phyloP scores from a whole-genome alignment of 2,888 invertebrate genomes.

The Tetragnatha montana region DNA sequence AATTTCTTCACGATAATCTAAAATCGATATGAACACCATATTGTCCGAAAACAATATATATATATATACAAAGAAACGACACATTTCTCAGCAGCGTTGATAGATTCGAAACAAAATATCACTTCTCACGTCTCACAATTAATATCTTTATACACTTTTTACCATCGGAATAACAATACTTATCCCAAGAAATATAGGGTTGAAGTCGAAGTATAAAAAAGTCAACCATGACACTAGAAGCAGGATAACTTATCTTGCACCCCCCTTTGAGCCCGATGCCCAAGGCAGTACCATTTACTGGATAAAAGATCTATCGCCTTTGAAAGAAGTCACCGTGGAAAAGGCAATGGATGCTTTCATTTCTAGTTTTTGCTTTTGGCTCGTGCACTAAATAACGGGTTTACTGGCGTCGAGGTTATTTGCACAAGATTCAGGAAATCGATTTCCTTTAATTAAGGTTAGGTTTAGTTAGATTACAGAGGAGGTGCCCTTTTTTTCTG shows the following conservation, averaged over 20 bases:
- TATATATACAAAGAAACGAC: too few species aligned
- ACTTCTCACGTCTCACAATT: too few species aligned
- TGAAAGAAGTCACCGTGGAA: not conserved
- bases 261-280: not conserved
- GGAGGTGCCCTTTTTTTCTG: not conserved
- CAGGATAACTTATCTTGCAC: not conserved
- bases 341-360: slow-evolving; percentile 10
- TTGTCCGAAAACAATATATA: too few species aligned
- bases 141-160: too few species aligned
- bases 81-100: too few species aligned
- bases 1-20: too few species aligned
- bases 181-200: too few species aligned
- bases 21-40: too few species aligned
- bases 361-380: slow-evolving; percentile 1
- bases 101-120: too few species aligned
- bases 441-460: slow-evolving; percentile 28
- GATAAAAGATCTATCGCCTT: slow-evolving; percentile 6
- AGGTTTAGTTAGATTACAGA: not conserved
- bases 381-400: slow-evolving; percentile 2
- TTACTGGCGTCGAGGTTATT: slow-evolving; percentile 2
- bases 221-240: not conserved
- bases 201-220: too few species aligned
- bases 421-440: slow-evolving; percentile 9
- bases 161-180: too few species aligned
- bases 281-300: not conserved